Evolutionary conservation across 2,888 invertebrate genomes (phyloP).

Genomic region (Pardosa pseudoannulata): DNA sequence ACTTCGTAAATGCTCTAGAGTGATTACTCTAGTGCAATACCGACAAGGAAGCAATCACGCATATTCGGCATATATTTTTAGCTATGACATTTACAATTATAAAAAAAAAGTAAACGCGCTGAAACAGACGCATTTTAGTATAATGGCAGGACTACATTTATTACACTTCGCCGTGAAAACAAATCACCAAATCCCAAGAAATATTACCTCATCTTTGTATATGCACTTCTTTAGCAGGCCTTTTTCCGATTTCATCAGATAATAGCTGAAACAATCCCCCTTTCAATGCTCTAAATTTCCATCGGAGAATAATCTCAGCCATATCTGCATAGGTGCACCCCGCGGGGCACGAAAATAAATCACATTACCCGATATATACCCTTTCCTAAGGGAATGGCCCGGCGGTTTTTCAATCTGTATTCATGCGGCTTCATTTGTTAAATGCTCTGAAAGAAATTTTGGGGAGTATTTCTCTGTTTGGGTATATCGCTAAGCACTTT

Average conservation of each 20-base stretch:
- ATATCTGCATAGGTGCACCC: conserved; percentile 49
- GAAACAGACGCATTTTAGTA: no score
- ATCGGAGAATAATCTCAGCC: conserved; percentile 54
- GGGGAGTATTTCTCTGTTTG: background rate
- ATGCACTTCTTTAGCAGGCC: background rate
- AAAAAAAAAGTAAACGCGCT: no score
- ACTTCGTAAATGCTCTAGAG: no score
- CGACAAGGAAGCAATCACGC: no score
- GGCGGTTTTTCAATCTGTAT: conserved; percentile 23
- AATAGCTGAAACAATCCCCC: conserved; percentile 52
- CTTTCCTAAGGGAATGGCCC: background rate
- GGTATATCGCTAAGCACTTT: background rate
- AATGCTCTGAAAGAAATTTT: conserved; percentile 57
- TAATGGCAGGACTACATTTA: no score
- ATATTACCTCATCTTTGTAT: conserved; percentile 8
- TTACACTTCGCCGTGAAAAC: no score
- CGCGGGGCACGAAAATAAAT: conserved; percentile 50
- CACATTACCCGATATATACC: conserved; percentile 42
- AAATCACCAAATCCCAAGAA: background rate
- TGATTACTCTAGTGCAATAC: no score
- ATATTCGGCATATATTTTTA: no score
- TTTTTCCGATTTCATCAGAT: conserved; percentile 49
- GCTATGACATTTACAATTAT: no score
- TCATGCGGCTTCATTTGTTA: conserved; percentile 59
- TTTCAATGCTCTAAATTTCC: conserved; percentile 49